These are phyloP conservation scores for Poecile atricapillus DNA, from an alignment of 2,113 vertebrate species.

Conservation along the genomic window DNA sequence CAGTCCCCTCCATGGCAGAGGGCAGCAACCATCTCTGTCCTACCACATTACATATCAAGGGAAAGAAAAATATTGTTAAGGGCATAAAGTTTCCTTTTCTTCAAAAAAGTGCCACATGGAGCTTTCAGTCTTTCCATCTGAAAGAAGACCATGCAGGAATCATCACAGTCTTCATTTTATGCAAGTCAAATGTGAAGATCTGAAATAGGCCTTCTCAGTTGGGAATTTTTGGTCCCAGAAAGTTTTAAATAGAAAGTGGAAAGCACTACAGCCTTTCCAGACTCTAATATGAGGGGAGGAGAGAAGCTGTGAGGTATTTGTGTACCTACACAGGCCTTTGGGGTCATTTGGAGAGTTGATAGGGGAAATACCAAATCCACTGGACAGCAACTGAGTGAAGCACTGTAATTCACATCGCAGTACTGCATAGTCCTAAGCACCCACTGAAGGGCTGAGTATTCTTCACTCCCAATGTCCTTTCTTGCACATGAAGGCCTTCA, in stretches of 20 bases:
- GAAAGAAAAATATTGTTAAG: not conserved
- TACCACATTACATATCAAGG: not conserved
- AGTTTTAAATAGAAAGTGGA: not conserved
- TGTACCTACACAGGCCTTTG: not conserved
- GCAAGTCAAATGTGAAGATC: not conserved
- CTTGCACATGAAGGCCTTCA: not conserved
- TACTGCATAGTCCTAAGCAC: not conserved
- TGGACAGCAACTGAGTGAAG: not conserved
- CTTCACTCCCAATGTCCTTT: not conserved
- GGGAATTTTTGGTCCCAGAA: not conserved
- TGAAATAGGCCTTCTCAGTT: not conserved
- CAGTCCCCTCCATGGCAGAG: not conserved
- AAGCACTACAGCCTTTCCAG: not conserved
- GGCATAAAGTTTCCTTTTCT: not conserved
- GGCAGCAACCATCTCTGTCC: not conserved
- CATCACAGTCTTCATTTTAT: not conserved
- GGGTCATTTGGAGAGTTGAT: not conserved
- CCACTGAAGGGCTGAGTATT: not conserved
- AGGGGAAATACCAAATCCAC: not conserved
- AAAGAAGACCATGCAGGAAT: not conserved
- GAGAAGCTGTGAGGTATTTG: not conserved
- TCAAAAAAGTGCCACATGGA: not conserved
- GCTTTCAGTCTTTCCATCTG: not conserved
- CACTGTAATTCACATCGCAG: constrained; percentile 23
- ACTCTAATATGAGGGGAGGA: not conserved